Evolutionary conservation across 2,113 vertebrate species (phyloP).

Genomic region (Melospiza melodia): DNA sequence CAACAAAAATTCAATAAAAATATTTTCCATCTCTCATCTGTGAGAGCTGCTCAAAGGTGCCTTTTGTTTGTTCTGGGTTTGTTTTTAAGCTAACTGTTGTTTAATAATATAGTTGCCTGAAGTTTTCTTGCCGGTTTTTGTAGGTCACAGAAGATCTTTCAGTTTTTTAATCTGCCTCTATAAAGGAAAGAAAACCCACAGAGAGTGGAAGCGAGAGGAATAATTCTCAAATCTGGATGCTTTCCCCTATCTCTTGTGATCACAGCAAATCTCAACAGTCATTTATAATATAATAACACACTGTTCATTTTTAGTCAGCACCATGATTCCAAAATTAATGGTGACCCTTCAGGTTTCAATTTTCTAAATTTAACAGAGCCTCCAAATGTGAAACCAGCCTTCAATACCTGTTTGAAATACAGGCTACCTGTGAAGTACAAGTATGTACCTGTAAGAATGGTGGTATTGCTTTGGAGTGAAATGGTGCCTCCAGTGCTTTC

Average conservation of each 20-base stretch:
- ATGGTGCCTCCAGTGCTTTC: neutral
- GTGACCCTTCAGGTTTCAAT: neutral
- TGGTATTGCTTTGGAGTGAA: neutral
- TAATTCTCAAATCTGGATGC: neutral
- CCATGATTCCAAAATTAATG: conserved; percentile 6
- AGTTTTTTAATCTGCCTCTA: conserved; percentile 4
- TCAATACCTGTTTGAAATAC: neutral
- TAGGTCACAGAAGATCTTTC: conserved; percentile 10
- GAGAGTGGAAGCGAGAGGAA: neutral
- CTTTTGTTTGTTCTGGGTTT: neutral
- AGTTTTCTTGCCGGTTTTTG: neutral
- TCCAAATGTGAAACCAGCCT: neutral
- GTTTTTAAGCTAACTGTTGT: neutral
- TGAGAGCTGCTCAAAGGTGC: neutral
- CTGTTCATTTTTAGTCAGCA: neutral
- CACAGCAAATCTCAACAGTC: conserved; percentile 18
- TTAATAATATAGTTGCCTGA: neutral
- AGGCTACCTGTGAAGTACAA: neutral
- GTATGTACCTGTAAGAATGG: neutral
- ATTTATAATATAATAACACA: conserved; percentile 28
- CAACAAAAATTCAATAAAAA: neutral
- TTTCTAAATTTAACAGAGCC: neutral
- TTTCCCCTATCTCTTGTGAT: conserved; percentile 32
- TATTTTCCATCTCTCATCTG: neutral
- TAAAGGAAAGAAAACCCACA: conserved; percentile 1